Evolutionary conservation across 2,888 invertebrate species (phyloP).

Genomic region (Lycocerus yunnanus): DNA sequence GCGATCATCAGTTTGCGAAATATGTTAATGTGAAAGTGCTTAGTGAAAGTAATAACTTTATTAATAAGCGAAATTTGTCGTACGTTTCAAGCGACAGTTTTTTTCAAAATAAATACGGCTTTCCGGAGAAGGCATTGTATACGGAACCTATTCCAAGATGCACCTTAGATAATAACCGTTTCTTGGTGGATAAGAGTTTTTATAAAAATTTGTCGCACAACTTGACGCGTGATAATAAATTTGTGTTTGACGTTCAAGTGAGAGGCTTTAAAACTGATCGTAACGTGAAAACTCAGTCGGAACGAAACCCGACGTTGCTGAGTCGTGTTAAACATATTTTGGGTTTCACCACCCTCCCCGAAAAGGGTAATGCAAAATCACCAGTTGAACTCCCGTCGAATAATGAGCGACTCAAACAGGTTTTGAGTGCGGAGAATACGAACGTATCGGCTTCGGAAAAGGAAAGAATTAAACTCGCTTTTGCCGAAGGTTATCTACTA

Average conservation of each 20-base stretch:
- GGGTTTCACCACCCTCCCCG: conserved; percentile 41
- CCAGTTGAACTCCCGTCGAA: conserved; percentile 38
- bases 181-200: conserved; percentile 41
- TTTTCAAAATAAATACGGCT: conserved; percentile 57
- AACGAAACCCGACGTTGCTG: conserved; percentile 73
- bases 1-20: conserved; percentile 51
- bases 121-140: conserved; percentile 43
- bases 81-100: conserved; percentile 54
- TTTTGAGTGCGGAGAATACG: conserved; percentile 59
- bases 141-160: conserved; percentile 44
- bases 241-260: conserved; percentile 60
- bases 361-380: conserved; percentile 34
- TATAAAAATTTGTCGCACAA: conserved; percentile 46
- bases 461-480: conserved; percentile 82
- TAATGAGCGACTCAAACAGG: conserved; percentile 58
- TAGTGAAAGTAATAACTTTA: conserved; percentile 44
- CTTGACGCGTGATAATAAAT: conserved; percentile 44
- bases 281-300: conserved; percentile 69
- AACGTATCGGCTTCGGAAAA: conserved; percentile 61
- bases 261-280: conserved; percentile 83
- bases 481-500: conserved; percentile 88
- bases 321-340: conserved; percentile 66
- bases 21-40: conserved; percentile 46
- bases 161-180: conserved; percentile 24
- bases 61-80: conserved; percentile 51